Base-by-base conservation (phyloP, 2,888 invertebrate genomes). In the Thelaira solivaga region DNA sequence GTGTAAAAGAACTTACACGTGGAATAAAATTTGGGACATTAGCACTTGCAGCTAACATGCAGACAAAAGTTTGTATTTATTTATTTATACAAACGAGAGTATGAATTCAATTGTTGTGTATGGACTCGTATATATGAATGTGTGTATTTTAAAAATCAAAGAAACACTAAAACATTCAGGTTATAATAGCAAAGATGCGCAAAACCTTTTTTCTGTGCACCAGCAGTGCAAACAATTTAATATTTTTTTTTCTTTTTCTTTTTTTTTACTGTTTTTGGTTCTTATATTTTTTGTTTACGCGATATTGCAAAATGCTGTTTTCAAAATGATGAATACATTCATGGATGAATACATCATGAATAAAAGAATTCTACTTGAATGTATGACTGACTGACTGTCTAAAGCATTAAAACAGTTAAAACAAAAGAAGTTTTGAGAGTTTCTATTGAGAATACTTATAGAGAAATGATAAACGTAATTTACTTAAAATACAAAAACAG, bases 1-100 rank as follows among this genome's bases (percentile, higher is more conserved):
- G 71, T 77, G 45, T 57, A 71, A 79, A 76, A 80, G 73, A 76
- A 67, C 74, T 73, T 69, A 45, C 59, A 77, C 73, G 68, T 77
- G 73, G 53, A 73, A 68, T 45, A 22, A 73, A 73, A 77, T 73
- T 77, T 73, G 68, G 77, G 64, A 51, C 77, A 72, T 49, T 20
- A 43, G 26, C 31, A 59, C 51, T 65, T 64, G 51, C 64, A 59
- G 31, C 65, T 34, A 61, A 41, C 16, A 64, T 41, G 29, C 43
- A 57, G 47, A 34, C 36, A 67, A 29, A 47, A 18, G 11, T 41
- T 24, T 31, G 5, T 26, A 20, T 34, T 1, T 34, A 7, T 7
- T 18, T 36, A 8, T 13, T 5, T 26, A 36, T 29, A 10, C 6
- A 20, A 4, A 10, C 31, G n/a, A 18, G 34, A 6, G 20, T 20